Evolutionary conservation across 2,797 vertebrate genomes (phyloP), one percentile per base, ranked within the genome.

Genomic region (Loris lydekkerianus): DNA sequence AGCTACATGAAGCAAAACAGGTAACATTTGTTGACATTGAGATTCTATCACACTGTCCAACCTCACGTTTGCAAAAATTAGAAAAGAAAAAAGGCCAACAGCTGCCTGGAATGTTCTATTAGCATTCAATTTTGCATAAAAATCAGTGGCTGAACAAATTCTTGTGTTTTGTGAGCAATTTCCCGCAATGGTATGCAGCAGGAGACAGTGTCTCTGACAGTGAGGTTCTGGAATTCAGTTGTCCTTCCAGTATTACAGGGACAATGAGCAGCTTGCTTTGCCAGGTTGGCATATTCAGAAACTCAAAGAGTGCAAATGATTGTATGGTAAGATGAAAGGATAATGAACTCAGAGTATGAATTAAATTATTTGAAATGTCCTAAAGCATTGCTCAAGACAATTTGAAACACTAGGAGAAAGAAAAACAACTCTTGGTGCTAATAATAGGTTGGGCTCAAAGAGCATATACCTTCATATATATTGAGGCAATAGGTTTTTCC

Each of bases 341-440:
- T 89, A 75, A 63, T 53, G 18, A 83, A 6, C 65, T 86, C 27
- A 63, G 34, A 61, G 5, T 15, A 83, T 58, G 4, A 43, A 60
- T 92, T 67, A 88, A 81, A 82, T 92, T 87, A 86, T 91, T 93
- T 89, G 58, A 88, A 25, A 78, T 78, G 37, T n/a, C 34, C 60
- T 89, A 82, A 91, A 75, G 15, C 27, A 86, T 46, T 56, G 17
- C 18, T 23, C 81, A 40, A 83, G 17, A 31, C 63, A 77, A 86
- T 82, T 43, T 94, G 43, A 46, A 90, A 76, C 65, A 61, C 11
- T 78, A 75, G 83, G 5, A 84, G 21, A 40, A 82, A 37, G 37
- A 49, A 65, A 77, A 86, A 75, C 8, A 87, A 70, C 58, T 91
- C 37, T 63, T 75, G 29, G 9, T 92, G 34, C 63, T 82, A 82